Percentiles rank a stretch among this genome's conserved stretches.
These are phyloP conservation scores for Drosophila leontia DNA, from an alignment of 1,140 invertebrate genomes.

Conservation along the genomic window DNA sequence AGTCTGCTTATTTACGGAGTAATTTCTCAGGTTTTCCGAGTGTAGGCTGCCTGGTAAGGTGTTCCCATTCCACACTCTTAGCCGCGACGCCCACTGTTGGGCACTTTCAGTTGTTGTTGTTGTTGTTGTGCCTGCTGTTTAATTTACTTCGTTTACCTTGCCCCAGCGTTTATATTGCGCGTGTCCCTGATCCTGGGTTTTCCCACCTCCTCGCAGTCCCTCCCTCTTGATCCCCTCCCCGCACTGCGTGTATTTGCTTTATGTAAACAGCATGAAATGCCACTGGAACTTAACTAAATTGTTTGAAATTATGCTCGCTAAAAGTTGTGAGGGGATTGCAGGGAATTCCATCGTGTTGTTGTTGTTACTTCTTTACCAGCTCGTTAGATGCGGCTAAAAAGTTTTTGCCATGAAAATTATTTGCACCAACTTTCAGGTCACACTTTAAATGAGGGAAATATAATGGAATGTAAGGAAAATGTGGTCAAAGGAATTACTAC, in stretches of 20 bases:
- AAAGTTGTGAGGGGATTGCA: constrained; percentile 25
- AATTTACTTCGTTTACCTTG: constrained; percentile 74
- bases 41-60: constrained; percentile 15
- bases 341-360: background rate
- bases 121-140: constrained; percentile 40
- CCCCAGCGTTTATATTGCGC: constrained; percentile 47
- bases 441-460: constrained; percentile 12
- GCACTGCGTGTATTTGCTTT: constrained; percentile 34
- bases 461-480: constrained; percentile 11
- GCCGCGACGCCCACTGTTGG: constrained; percentile 28
- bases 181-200: constrained; percentile 45
- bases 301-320: constrained; percentile 61
- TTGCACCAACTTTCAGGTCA: constrained; percentile 12
- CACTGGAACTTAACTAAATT: constrained; percentile 66
- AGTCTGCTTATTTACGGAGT: background rate
- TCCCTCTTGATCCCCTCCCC: background rate
- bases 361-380: background rate
- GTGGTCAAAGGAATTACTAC: constrained; percentile 11
- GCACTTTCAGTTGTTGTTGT: constrained; percentile 6
- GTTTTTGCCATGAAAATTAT: constrained; percentile 22
- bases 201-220: background rate
- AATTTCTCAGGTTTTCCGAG: constrained; percentile 11
- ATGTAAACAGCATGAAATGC: constrained; percentile 67
- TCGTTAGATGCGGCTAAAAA: constrained; percentile 29
- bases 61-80: background rate